Evolutionary conservation across 2,888 invertebrate species (phyloP).

Genomic region (Apamea anceps): DNA sequence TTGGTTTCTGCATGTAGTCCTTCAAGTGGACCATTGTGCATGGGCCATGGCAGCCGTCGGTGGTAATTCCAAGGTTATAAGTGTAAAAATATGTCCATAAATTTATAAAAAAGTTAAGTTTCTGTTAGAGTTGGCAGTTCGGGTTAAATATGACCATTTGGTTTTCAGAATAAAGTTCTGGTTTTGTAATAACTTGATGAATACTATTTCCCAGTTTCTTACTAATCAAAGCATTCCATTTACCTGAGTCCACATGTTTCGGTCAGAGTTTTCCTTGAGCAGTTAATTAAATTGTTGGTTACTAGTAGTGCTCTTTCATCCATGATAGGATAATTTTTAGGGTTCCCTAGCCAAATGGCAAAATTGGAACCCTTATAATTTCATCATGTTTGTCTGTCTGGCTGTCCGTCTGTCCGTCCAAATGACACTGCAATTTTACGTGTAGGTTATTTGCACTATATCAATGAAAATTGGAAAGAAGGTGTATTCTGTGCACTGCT

Average conservation of each 20-base stretch:
- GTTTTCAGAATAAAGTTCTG: background rate
- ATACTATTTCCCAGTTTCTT: background rate
- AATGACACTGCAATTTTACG: background rate
- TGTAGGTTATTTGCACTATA: background rate
- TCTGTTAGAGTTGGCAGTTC: background rate
- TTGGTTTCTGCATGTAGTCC: no score
- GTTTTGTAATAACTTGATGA: background rate
- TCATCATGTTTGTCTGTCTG: background rate
- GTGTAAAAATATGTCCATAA: no score
- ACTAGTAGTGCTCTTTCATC: background rate
- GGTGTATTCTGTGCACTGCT: background rate
- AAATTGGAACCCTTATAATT: background rate
- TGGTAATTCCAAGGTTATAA: background rate
- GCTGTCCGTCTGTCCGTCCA: background rate
- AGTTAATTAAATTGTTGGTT: slow-evolving; percentile 6
- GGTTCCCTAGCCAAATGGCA: background rate
- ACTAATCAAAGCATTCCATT: background rate
- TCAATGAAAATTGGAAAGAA: background rate
- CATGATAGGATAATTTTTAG: background rate
- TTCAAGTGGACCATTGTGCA: no score
- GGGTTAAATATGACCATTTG: background rate
- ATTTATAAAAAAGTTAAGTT: background rate
- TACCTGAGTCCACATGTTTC: background rate
- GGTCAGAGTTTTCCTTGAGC: background rate
- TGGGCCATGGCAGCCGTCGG: no score